Base-by-base conservation (phyloP, 2,797 vertebrate species). In the Crotalus adamanteus region DNA sequence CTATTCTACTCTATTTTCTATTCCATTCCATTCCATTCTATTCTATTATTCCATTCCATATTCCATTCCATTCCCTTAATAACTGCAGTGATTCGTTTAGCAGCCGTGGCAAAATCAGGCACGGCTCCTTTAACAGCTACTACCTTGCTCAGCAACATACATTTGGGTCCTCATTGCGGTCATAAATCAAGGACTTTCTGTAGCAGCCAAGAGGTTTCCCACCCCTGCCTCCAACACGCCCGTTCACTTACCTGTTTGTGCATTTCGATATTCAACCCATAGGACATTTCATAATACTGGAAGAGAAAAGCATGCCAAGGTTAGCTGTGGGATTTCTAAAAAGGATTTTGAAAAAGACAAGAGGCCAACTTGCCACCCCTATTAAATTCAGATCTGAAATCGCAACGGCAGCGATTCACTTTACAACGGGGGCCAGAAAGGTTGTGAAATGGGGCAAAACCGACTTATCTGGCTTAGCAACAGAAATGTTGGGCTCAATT, bases 251-350 rank as follows among this genome's bases (percentile, higher is more conserved):
- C 98, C 97, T 98, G 98, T 18, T 98, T 98, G 55, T 98, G 98
- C 98, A 98, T 98, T 94, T 98, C 98, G 0, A 98, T 97, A 96
- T 98, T 98, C 83, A 98, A 96, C 2, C 98, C 98, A 0, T 98
- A 98, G 42, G 98, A 98, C 98, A 98, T 98, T 95, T 98, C 98
- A 0, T 98, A 98, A 94, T 98, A 98, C 98, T 98, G 97, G 3
- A 63, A 94, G 78, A 73, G 91, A 91, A 55, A 95, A 91, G 83
- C 42, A 13, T 20, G 3, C 13, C 8, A 2, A 28, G n/a, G 6
- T 86, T 7, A 91, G 37, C 20, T 6, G 73, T 22, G 13, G 0
- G 9, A 7, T 26, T 14, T 42, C n/a, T 61, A 22, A 26, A 26
- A 47, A 26, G 12, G 37, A 2, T 25, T 56, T 18, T n/a, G 7